These are phyloP conservation scores for Sialis lutaria DNA, from an alignment of 2,888 invertebrate genomes.

Conservation along the genomic window DNA sequence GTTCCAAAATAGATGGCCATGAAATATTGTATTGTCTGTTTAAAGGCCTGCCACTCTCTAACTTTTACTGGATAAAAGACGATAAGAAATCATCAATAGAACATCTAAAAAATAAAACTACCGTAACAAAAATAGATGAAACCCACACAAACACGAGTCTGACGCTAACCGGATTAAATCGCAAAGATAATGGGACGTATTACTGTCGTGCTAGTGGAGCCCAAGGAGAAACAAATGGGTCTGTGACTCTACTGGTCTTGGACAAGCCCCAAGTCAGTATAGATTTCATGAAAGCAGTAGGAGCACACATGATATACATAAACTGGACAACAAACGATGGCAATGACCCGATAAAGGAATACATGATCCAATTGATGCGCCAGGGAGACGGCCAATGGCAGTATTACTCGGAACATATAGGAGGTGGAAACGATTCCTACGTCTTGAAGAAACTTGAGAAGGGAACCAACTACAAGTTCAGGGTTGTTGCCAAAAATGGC, in stretches of 20 bases:
- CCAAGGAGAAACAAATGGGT: conserved; percentile 17
- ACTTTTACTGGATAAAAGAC: conserved; percentile 39
- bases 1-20: conserved; percentile 31
- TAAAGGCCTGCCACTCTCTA: conserved; percentile 38
- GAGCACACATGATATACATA: conserved; percentile 53
- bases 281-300: conserved; percentile 57
- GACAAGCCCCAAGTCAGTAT: conserved; percentile 54
- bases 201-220: conserved; percentile 26
- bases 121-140: conserved; percentile 27
- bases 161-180: conserved; percentile 34
- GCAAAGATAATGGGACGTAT: conserved; percentile 60
- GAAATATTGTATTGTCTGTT: conserved; percentile 35
- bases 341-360: conserved; percentile 47
- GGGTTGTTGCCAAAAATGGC: conserved; percentile 46
- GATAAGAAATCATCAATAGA: conserved; percentile 26
- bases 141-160: conserved; percentile 41
- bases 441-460: conserved; percentile 47
- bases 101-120: conserved; percentile 21
- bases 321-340: conserved; percentile 71
- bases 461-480: conserved; percentile 46
- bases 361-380: conserved; percentile 33
- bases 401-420: conserved; percentile 40
- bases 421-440: conserved; percentile 44
- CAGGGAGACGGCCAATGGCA: conserved; percentile 34
- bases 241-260: conserved; percentile 35